Evolutionary conservation across 2,113 vertebrate genomes (phyloP).

Genomic region (Dinomys branickii): DNA sequence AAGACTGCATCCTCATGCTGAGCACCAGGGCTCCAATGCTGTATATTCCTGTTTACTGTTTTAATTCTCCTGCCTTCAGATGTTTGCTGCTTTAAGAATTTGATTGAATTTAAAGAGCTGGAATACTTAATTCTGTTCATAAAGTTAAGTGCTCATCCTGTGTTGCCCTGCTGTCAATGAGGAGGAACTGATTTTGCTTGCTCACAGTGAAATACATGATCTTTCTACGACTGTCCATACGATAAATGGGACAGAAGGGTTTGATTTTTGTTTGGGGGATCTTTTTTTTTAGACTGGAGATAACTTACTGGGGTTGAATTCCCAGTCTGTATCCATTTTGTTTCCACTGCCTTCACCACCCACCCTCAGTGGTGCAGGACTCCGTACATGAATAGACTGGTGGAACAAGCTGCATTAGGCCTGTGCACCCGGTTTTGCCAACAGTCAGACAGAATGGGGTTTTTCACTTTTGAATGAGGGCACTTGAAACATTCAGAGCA

Average conservation of each 20-base stretch:
- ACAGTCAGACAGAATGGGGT: neutral
- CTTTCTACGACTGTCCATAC: neutral
- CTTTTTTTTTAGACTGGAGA: neutral
- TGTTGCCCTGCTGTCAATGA: neutral
- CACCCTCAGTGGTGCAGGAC: neutral
- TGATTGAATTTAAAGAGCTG: conserved; percentile 52
- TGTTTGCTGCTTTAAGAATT: conserved; percentile 33
- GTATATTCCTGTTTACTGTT: conserved; percentile 1
- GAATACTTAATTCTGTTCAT: conserved; percentile 52
- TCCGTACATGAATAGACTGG: neutral
- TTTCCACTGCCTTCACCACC: neutral
- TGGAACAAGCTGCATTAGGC: neutral
- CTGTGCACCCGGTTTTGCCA: neutral
- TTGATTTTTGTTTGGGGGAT: neutral
- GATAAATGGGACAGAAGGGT: neutral
- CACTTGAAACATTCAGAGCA: neutral
- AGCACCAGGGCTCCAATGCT: neutral
- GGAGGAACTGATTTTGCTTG: conserved; percentile 30
- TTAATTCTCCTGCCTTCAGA: conserved; percentile 6
- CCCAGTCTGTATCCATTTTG: neutral
- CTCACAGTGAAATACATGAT: neutral
- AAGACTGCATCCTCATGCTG: neutral
- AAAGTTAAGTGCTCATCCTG: conserved; percentile 13
- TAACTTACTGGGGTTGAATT: neutral
- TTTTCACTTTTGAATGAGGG: neutral